Evolutionary conservation across 2,888 invertebrate species (phyloP), one percentile per base, ranked within the genome.

Genomic region (Neoaliturus tenellus): DNA sequence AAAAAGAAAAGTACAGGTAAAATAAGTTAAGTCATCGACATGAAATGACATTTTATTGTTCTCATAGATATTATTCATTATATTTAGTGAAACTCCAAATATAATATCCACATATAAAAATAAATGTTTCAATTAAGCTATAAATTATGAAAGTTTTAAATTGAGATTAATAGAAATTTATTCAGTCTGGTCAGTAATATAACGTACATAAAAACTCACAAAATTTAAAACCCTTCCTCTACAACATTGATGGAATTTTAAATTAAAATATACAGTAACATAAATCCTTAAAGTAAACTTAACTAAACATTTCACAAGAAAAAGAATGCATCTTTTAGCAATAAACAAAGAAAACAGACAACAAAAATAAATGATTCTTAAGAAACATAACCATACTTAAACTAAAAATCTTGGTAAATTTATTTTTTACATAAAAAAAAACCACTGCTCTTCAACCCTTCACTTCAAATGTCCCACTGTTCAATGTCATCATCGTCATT

Each of bases 31-130:
- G 31, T 14, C 6, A 20, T 55, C 5, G 8, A 12, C 5, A 14
- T 62, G 28, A 31, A 62, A 31, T n/a, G 3, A 62, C 12, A 62
- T 28, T 62, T 62, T 62, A 62, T 62, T 62, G 62, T 28, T 62
- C 28, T 14, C 55, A 62, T 28, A 62, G 31, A 3, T 28, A 31
- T 4, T 62, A n/a, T 28, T 62, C 31, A 62, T 14, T 28, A 28
- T 31, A 62, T 14, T 1, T 23, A 6, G 2, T 23, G 23, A 23
- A 23, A 44, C 23, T 51, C 10, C 23, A 23, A 51, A 3, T 4
- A 23, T 10, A 31, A 62, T 62, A 62, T 62, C 28, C 10, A 62
- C 28, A 62, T 62, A 62, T 17, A 62, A 62, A 62, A 62, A 62
- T 62, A 62, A 55, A 28, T 31, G 14, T 62, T 28, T 28, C 14